phyloP scores from a whole-genome alignment of 2,888 invertebrate species.

The Caenorhabditis sp. region DNA sequence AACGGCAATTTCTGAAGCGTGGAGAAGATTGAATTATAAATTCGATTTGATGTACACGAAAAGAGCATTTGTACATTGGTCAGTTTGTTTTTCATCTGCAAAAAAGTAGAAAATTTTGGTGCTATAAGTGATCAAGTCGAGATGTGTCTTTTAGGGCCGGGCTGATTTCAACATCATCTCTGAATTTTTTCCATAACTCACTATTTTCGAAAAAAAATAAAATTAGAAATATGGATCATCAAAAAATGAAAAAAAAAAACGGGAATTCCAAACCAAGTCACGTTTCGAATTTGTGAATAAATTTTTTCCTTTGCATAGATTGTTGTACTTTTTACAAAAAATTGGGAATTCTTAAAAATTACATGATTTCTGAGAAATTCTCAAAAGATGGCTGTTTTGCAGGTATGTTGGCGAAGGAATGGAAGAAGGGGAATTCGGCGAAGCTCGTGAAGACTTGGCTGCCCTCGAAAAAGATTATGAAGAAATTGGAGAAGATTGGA shows the following conservation, averaged over 20 bases:
- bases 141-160: neutral
- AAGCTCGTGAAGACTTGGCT: conserved; percentile 67
- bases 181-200: too few relatives aligned
- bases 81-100: too few relatives aligned
- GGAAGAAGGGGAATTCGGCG: conserved; percentile 70
- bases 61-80: conserved; percentile 69
- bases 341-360: too few relatives aligned
- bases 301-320: too few relatives aligned
- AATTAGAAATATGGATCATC: too few relatives aligned
- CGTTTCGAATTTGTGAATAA: too few relatives aligned
- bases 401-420: conserved; percentile 73
- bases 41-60: conserved; percentile 82
- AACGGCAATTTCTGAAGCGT: conserved; percentile 89
- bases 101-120: neutral
- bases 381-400: neutral
- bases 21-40: conserved; percentile 82
- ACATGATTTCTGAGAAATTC: too few relatives aligned
- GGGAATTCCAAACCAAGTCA: too few relatives aligned
- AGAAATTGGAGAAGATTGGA: conserved; percentile 44
- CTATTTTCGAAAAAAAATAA: too few relatives aligned
- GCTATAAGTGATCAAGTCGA: neutral
- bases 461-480: conserved; percentile 63
- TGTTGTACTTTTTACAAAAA: too few relatives aligned
- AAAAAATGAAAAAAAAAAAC: too few relatives aligned
- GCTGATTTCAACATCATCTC: too few relatives aligned